Evolutionary conservation across 2,113 vertebrate genomes (phyloP), one percentile per base, ranked within the genome.

Genomic region (Phyllopteryx taeniolatus): DNA sequence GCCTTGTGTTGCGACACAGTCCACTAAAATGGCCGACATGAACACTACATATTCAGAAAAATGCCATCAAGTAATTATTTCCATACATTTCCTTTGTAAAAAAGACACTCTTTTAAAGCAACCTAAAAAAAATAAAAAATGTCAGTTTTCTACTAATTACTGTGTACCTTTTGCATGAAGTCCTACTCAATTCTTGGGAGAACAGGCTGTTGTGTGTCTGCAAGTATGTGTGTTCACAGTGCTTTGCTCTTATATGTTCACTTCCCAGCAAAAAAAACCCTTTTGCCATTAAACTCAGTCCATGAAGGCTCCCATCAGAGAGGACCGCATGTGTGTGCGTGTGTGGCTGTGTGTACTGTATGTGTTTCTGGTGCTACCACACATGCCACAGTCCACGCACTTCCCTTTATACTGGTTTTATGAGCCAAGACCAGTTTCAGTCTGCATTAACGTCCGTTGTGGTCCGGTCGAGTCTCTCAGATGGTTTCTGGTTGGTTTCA

Each of bases 141-240:
- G n/a, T 27, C 22, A 59, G 22, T 61, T 61, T 12, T 39, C 17
- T 63, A 42, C 17, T 63, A 43, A 43, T 10, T 19, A n/a, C 4
- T 0, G 35, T 53, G 72, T 79, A 62, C 47, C 65, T 77, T 77
- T 85, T 75, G 64, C n/a, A 42, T 7, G 39, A 43, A 46, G 47
- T 66, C n/a, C 64, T 47, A 47, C 64, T 17, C 31, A 66, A 66
- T 66, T 47, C 5, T 6, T 67, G 27, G 51, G 72, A 66, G 22
- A 14, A 66, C 63, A 27, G 63, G n/a, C 63, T 8, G 63, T 39
- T 80, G 68, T 72, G 9, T 69, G 43, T 59, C 8, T 68, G 66
- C 35, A 22, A 64, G 68, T 62, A 3, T 81, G 82, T 76, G 80
- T 89, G 87, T 85, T 90, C 86, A 89, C 90, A 90, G 90, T 90